phyloP scores from a whole-genome alignment of 2,113 vertebrate species.

The Esox niger region DNA sequence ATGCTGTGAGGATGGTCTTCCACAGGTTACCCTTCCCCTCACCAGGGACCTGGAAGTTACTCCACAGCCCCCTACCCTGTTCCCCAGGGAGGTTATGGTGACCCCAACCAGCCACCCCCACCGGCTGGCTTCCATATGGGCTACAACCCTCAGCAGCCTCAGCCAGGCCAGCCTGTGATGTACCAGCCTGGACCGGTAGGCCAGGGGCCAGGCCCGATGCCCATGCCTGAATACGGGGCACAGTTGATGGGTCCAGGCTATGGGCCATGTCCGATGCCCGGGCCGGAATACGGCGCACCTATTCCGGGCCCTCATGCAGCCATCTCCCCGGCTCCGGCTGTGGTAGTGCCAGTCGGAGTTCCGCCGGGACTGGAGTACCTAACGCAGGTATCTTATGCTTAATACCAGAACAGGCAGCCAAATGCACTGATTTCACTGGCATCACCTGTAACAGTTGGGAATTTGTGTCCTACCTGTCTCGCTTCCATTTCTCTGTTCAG shows the following conservation, averaged over 20 bases:
- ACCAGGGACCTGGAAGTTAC: slow-evolving; percentile 57
- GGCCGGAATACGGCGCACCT: slow-evolving; percentile 23
- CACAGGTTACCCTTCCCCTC: slow-evolving; percentile 65
- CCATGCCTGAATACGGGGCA: slow-evolving; percentile 22
- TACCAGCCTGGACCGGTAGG: slow-evolving; percentile 60
- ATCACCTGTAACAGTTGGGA: too few relatives aligned
- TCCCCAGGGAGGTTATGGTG: slow-evolving; percentile 52
- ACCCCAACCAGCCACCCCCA: slow-evolving; percentile 55
- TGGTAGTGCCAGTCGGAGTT: slow-evolving; percentile 62
- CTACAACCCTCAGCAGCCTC: slow-evolving; percentile 44
- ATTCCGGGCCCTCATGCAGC: not conserved
- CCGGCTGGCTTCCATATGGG: slow-evolving; percentile 69
- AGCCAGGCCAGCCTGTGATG: slow-evolving; percentile 57
- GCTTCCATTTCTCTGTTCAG: slow-evolving; percentile 53
- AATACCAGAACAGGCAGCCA: too few relatives aligned
- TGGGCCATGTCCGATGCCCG: not conserved
- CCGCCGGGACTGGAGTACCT: slow-evolving; percentile 83
- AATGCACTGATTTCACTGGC: too few relatives aligned
- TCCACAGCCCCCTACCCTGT: slow-evolving; percentile 69
- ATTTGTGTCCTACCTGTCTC: not conserved
- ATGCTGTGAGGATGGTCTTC: too few relatives aligned
- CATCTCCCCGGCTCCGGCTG: slow-evolving; percentile 38
- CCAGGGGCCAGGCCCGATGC: not conserved
- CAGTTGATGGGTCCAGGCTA: not conserved
- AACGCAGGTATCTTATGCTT: slow-evolving; percentile 71